Evolutionary conservation across 2,888 invertebrate genomes (phyloP).

Genomic region (Xestia sexstrigata): DNA sequence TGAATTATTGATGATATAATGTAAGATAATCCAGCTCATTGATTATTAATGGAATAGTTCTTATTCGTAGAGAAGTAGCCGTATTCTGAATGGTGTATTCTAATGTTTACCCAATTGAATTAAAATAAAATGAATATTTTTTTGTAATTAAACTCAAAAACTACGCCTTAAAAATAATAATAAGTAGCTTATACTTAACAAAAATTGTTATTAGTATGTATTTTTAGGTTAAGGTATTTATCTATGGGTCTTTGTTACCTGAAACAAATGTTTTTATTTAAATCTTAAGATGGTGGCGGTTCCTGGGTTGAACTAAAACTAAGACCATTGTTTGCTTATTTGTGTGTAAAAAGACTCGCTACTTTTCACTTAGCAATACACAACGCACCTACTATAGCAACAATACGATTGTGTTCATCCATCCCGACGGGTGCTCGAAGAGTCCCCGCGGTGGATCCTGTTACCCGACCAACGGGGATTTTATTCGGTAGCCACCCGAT

Average conservation of each 20-base stretch:
- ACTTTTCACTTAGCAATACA: conserved; percentile 63
- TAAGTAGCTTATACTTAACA: no score
- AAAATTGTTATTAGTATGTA: no score
- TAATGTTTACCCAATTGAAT: neutral
- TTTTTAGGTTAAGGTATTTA: no score
- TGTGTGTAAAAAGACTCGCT: neutral
- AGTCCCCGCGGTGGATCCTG: conserved; percentile 70
- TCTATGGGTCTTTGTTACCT: no score
- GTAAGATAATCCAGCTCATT: neutral
- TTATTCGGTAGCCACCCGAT: conserved; percentile 80
- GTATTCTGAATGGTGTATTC: neutral
- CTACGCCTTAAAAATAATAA: neutral
- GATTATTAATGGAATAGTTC: neutral
- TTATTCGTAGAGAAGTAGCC: neutral
- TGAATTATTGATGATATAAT: conserved; percentile 17
- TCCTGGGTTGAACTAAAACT: neutral
- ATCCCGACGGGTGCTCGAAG: conserved; percentile 69
- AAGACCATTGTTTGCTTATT: neutral
- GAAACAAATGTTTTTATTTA: no score
- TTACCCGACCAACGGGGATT: conserved; percentile 73
- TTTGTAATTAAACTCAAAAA: neutral
- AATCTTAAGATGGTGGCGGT: neutral
- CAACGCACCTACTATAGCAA: conserved; percentile 64
- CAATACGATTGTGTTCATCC: conserved; percentile 70
- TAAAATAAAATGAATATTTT: neutral